Conservation (phyloP, 2,797 vertebrate genomes). For the Anniella stebbinsi region DNA sequence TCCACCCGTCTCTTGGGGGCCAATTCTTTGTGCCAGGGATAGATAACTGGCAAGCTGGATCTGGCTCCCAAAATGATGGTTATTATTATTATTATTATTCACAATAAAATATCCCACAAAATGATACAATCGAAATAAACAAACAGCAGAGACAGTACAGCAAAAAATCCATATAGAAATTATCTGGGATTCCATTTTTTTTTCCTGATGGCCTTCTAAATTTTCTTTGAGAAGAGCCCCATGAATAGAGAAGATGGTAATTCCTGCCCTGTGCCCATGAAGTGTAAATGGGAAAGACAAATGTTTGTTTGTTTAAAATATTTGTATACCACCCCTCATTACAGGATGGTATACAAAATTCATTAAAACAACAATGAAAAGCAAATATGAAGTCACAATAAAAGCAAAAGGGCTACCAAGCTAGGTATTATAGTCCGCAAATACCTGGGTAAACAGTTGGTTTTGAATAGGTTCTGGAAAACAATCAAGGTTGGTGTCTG, state of each 20-base stretch:
- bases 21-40: not conserved
- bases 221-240: not conserved
- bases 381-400: no score
- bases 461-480: no score
- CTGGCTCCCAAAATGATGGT: no score
- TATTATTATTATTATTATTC: not conserved
- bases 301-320: no score
- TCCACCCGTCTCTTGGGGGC: not conserved
- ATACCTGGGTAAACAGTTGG: no score
- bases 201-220: not conserved
- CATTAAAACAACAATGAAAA: no score
- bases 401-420: no score
- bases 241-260: not conserved
- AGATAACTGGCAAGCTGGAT: not conserved
- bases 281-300: not conserved
- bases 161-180: no score
- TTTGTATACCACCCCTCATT: no score
- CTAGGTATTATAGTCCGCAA: no score
- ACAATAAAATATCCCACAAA: not conserved
- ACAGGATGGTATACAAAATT: no score
- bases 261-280: not conserved
- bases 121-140: not conserved
- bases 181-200: not conserved
- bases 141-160: not conserved
- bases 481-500: no score